Conservation (phyloP, 2,888 invertebrate genomes). For the Drosophila leonis region DNA sequence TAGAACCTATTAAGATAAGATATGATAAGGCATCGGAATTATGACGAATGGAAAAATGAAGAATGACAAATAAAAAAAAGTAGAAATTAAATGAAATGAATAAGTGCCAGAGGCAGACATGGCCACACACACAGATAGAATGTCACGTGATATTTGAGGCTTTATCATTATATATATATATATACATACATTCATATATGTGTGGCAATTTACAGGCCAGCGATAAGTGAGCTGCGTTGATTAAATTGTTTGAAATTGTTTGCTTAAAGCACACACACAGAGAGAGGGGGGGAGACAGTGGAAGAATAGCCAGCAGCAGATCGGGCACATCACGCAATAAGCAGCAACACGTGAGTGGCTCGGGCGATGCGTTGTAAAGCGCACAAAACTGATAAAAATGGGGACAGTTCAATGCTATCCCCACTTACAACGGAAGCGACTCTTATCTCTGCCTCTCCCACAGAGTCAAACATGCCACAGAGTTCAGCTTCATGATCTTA, state of each 20-base stretch:
- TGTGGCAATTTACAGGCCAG: slow-evolving; percentile 59
- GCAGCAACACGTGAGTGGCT: slow-evolving; percentile 27
- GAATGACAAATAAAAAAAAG: slow-evolving; percentile 1
- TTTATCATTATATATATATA: slow-evolving; percentile 7
- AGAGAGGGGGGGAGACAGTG: not conserved
- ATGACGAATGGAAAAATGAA: slow-evolving; percentile 38
- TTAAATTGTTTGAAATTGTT: slow-evolving; percentile 69
- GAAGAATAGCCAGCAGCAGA: not conserved
- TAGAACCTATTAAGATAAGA: slow-evolving; percentile 39
- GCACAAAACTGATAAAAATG: slow-evolving; percentile 9
- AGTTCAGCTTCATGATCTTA: slow-evolving; percentile 1
- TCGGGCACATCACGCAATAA: slow-evolving; percentile 22
- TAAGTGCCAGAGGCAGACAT: slow-evolving; percentile 29
- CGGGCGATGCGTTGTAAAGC: slow-evolving; percentile 1
- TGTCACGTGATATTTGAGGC: slow-evolving; percentile 62
- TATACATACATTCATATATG: slow-evolving; percentile 4
- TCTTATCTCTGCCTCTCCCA: not conserved
- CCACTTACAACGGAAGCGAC: not conserved
- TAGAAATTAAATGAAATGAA: slow-evolving; percentile 25
- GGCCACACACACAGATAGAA: slow-evolving; percentile 20
- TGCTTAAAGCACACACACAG: slow-evolving; percentile 40
- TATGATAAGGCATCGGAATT: slow-evolving; percentile 31
- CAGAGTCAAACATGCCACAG: not conserved
- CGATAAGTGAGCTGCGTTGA: slow-evolving; percentile 60
- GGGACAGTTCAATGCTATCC: slow-evolving; percentile 27